phyloP scores from a whole-genome alignment of 2,888 invertebrate genomes.

The Lasioglossum zephyrum region DNA sequence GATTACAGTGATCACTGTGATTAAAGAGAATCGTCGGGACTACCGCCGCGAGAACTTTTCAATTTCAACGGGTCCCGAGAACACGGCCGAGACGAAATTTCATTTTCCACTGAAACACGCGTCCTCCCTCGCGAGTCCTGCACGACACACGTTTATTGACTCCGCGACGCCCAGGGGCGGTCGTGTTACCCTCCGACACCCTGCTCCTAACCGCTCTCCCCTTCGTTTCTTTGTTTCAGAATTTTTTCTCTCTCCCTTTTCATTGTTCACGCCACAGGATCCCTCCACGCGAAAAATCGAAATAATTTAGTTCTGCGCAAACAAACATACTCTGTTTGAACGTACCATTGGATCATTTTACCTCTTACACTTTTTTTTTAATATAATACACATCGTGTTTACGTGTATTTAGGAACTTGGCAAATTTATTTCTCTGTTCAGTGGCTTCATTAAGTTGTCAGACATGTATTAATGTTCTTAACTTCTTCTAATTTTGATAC shows the following conservation, averaged over 20 bases:
- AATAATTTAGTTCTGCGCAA: background rate
- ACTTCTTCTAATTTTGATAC: background rate
- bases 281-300: background rate
- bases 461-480: background rate
- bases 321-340: background rate
- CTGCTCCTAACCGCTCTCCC: background rate
- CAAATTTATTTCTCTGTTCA: background rate
- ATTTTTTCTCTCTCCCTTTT: background rate
- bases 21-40: slow-evolving; percentile 9
- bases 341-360: background rate
- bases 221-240: background rate
- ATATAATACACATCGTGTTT: background rate
- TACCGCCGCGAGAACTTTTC: slow-evolving; percentile 15
- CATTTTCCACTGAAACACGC: slow-evolving; percentile 20
- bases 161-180: slow-evolving; percentile 3
- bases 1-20: slow-evolving; percentile 31
- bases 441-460: background rate
- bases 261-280: background rate
- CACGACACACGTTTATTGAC: slow-evolving; percentile 16
- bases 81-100: background rate
- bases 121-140: background rate
- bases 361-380: background rate
- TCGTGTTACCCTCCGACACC: background rate
- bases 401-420: background rate
- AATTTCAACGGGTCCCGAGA: background rate